These are phyloP conservation scores for Pterocles burchelli DNA, from an alignment of 2,113 vertebrate genomes.

Conservation along the genomic window DNA sequence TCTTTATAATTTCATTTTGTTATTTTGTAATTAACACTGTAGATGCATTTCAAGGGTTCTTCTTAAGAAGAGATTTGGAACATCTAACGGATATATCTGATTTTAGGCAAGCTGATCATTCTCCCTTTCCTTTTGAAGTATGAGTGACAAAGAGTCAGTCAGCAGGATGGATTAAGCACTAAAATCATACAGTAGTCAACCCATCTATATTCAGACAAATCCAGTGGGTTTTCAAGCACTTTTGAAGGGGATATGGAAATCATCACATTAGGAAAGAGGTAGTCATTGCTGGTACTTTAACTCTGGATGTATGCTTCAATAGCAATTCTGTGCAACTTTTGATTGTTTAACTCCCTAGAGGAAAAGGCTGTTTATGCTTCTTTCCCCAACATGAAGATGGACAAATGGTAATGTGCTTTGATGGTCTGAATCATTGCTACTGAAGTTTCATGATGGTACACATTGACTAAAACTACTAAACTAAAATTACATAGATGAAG, in stretches of 20 bases:
- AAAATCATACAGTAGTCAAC: background rate
- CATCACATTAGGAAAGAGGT: background rate
- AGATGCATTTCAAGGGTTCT: background rate
- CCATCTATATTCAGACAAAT: background rate
- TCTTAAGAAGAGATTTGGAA: background rate
- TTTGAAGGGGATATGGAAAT: slow-evolving; percentile 9
- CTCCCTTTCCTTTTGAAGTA: background rate
- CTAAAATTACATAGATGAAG: slow-evolving; percentile 32
- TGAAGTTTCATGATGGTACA: background rate
- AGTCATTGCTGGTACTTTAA: background rate
- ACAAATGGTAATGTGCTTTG: background rate
- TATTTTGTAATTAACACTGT: background rate
- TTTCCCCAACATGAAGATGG: background rate
- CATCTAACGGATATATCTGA: background rate
- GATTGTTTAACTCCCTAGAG: background rate
- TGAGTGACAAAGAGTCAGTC: background rate
- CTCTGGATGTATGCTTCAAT: background rate
- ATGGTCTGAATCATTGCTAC: slow-evolving; percentile 4
- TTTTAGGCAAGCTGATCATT: background rate
- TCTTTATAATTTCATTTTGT: background rate
- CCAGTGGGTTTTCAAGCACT: background rate
- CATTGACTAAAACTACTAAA: background rate
- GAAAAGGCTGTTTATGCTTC: background rate
- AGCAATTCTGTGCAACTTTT: background rate
- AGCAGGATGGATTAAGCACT: background rate